Conservation (phyloP, 2,113 vertebrate genomes). For the Ammospiza nelsoni region DNA sequence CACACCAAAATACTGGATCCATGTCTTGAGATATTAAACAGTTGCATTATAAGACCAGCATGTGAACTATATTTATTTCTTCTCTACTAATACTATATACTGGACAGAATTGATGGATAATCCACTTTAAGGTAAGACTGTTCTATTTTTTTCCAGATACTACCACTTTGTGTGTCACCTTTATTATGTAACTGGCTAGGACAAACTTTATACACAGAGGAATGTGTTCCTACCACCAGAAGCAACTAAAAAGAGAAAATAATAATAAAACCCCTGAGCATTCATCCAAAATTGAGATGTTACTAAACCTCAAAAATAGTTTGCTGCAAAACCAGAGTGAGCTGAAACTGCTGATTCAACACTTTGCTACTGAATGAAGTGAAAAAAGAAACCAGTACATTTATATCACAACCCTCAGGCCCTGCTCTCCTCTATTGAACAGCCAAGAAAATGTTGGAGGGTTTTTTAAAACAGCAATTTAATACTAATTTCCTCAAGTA, state of each 20-base stretch:
- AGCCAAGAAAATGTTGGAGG: slow-evolving; percentile 1
- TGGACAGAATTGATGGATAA: background rate
- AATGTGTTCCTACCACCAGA: background rate
- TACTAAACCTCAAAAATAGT: background rate
- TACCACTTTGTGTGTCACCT: background rate
- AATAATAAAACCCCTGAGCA: rapidly evolving
- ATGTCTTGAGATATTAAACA: background rate
- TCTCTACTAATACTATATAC: rapidly evolving
- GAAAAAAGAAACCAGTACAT: background rate
- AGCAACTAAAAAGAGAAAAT: background rate
- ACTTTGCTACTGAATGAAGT: background rate
- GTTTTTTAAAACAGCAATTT: slow-evolving; percentile 21
- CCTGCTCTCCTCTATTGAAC: background rate
- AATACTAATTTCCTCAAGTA: slow-evolving; percentile 15
- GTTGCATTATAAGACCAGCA: background rate
- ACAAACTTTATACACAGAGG: background rate
- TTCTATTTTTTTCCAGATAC: background rate
- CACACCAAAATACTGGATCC: background rate
- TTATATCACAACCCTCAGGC: background rate
- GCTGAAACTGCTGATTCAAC: background rate
- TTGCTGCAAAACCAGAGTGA: background rate
- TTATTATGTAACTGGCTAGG: background rate
- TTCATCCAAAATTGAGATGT: background rate
- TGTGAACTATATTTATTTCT: background rate
- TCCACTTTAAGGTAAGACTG: background rate